These are phyloP conservation scores for Mohoua ochrocephala DNA, from an alignment of 2,113 vertebrate genomes.

Conservation along the genomic window DNA sequence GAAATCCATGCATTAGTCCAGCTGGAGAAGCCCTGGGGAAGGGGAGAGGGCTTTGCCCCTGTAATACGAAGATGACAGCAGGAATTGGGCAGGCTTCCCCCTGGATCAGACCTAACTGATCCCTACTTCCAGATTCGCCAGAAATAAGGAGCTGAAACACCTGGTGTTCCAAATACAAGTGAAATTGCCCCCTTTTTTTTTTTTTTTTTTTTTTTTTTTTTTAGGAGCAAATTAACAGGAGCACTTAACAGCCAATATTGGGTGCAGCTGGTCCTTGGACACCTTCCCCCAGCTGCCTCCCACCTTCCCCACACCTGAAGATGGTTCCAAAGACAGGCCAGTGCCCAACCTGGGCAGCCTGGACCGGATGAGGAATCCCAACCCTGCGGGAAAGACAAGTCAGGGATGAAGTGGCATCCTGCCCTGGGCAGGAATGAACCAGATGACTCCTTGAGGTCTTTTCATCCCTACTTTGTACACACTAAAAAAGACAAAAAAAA, in stretches of 20 bases:
- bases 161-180: background rate
- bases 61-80: background rate
- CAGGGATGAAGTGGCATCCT: background rate
- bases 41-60: background rate
- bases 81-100: background rate
- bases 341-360: background rate
- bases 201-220: no score
- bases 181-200: no score
- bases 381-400: accelerated
- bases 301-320: background rate
- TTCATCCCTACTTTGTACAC: background rate
- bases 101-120: background rate
- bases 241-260: background rate
- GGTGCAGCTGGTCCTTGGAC: background rate
- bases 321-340: background rate
- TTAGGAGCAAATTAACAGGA: background rate
- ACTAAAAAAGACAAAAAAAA: background rate
- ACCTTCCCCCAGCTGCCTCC: background rate
- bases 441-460: background rate
- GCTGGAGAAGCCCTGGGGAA: background rate
- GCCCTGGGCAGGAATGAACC: background rate
- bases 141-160: background rate
- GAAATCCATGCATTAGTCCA: background rate
- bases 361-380: background rate
- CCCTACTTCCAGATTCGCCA: background rate